A percentile compares a stretch with the other conserved stretches of the same genome.
These are phyloP conservation scores for Alfaro cultratus DNA, from an alignment of 2,797 vertebrate genomes.

Conservation along the genomic window DNA sequence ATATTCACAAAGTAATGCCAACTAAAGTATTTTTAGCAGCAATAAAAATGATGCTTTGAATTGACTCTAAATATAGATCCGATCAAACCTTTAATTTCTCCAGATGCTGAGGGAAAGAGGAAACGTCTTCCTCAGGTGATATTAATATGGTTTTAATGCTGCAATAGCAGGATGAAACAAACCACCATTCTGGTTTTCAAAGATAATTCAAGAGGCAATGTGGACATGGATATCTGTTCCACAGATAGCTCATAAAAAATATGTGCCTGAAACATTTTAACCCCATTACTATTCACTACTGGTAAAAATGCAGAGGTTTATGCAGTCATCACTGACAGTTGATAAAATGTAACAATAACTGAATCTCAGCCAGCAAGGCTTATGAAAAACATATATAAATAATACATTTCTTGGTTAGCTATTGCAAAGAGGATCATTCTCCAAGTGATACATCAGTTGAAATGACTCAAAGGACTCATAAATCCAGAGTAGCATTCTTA, in stretches of 20 bases:
- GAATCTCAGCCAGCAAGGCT: conserved; percentile 14
- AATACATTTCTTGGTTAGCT: conserved; percentile 25
- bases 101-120: conserved; percentile 2
- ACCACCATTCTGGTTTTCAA: neutral
- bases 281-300: neutral
- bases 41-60: conserved; percentile 15
- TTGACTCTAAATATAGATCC: conserved; percentile 40
- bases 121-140: conserved; percentile 14
- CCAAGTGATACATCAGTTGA: conserved; percentile 20
- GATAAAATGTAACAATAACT: conserved; percentile 23
- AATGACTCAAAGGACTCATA: conserved; percentile 26
- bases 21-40: conserved; percentile 5
- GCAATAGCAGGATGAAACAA: neutral
- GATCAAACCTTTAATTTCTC: conserved; percentile 39
- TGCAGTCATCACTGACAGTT: conserved; percentile 29
- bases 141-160: neutral
- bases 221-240: conserved; percentile 3
- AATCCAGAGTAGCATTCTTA: conserved; percentile 15
- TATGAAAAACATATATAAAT: conserved; percentile 32
- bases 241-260: neutral
- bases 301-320: neutral
- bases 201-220: neutral
- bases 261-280: neutral
- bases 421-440: conserved; percentile 15
- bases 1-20: neutral